Evolutionary conservation across 2,113 vertebrate species (phyloP).

Genomic region (Agelaius phoeniceus): DNA sequence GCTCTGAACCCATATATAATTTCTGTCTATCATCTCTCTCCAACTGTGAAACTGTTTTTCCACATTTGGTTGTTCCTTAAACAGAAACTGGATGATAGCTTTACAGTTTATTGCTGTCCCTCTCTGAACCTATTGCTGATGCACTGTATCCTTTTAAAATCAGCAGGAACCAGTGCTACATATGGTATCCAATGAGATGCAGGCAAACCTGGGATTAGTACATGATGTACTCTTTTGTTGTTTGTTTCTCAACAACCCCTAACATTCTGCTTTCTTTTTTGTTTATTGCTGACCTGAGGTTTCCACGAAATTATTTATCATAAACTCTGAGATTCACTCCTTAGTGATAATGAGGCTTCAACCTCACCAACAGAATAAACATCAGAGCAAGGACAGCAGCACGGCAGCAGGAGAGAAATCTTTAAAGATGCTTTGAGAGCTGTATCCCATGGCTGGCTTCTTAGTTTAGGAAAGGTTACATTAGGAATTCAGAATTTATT

Average conservation of each 20-base stretch:
- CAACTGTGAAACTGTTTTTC: not conserved
- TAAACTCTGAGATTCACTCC: not conserved
- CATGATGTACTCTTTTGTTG: not conserved
- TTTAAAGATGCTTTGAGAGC: not conserved
- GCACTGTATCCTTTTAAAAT: not conserved
- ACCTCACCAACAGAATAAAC: not conserved
- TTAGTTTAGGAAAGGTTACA: not conserved
- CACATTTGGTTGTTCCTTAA: not conserved
- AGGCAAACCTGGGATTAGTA: not conserved
- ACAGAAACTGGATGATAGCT: not conserved
- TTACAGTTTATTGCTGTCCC: not conserved
- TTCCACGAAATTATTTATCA: not conserved
- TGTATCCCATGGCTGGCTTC: not conserved
- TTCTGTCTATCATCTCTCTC: not conserved
- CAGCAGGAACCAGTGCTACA: not conserved
- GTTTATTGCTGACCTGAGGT: not conserved
- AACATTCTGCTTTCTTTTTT: not conserved
- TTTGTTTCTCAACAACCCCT: not conserved
- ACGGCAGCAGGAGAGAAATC: not conserved
- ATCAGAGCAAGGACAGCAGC: not conserved
- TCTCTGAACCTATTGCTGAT: not conserved
- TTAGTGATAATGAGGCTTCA: not conserved
- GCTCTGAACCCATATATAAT: not conserved
- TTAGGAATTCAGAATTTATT: not conserved
- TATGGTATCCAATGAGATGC: accelerated